Evolutionary conservation across 2,888 invertebrate genomes (phyloP).

Genomic region (Thereva unica): DNA sequence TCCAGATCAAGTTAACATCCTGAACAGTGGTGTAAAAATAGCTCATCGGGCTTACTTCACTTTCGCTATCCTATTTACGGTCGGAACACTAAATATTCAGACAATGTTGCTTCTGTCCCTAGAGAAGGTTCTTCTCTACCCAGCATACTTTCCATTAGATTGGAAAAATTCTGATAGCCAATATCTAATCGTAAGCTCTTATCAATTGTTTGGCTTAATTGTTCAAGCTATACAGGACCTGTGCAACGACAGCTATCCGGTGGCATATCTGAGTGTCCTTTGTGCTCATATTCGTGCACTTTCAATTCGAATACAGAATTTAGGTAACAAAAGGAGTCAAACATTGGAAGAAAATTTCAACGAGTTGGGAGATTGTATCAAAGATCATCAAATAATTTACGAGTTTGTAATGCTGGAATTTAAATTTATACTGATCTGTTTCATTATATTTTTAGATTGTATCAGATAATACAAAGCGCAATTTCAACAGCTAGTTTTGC

Average conservation of each 20-base stretch:
- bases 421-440: not conserved
- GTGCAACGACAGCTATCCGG: constrained; percentile 54
- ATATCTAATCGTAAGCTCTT: constrained; percentile 45
- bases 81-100: constrained; percentile 49
- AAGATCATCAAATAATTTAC: constrained; percentile 49
- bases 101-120: constrained; percentile 45
- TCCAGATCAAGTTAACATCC: no score
- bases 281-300: constrained; percentile 51
- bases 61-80: constrained; percentile 44
- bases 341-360: constrained; percentile 38
- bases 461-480: constrained; percentile 59
- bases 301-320: constrained; percentile 48
- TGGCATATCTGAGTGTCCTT: constrained; percentile 50
- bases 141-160: constrained; percentile 53
- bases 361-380: constrained; percentile 48
- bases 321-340: constrained; percentile 43
- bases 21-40: no score
- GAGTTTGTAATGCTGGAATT: constrained; percentile 42
- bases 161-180: constrained; percentile 46
- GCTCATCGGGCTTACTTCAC: no score
- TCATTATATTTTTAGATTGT: constrained; percentile 55
- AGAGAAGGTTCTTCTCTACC: constrained; percentile 48
- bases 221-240: constrained; percentile 52
- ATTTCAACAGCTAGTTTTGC: constrained; percentile 62
- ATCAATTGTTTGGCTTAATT: constrained; percentile 50